Percentiles rank a stretch among this genome's conserved stretches.
Conservation (phyloP, 2,113 vertebrate species). For the Eublepharis macularius region DNA sequence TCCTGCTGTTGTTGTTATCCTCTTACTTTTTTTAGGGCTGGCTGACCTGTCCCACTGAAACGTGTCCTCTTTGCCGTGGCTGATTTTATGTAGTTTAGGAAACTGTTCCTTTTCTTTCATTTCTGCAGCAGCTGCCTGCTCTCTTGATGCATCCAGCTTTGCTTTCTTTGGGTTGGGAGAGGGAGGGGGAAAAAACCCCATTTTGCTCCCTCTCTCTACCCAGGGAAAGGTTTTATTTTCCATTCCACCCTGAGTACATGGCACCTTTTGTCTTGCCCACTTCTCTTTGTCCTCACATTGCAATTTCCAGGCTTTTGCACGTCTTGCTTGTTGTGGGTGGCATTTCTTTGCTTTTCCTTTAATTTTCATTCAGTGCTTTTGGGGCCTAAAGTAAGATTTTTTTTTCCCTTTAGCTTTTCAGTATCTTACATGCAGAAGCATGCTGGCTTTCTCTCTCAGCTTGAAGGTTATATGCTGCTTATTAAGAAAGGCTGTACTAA, state of each 20-base stretch:
- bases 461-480: fast-evolving
- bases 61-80: background rate
- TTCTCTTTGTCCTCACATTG: background rate
- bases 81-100: background rate
- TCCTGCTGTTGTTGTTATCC: no score
- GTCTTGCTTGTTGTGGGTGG: background rate
- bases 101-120: background rate
- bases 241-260: no score
- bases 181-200: background rate
- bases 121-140: background rate
- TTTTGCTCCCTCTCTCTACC: background rate
- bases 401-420: background rate
- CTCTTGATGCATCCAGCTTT: background rate
- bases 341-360: background rate
- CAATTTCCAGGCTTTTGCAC: background rate
- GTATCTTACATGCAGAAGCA: fast-evolving
- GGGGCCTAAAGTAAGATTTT: no score
- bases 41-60: background rate
- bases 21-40: background rate
- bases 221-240: background rate
- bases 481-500: background rate
- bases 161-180: background rate
- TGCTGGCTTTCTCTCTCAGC: background rate
- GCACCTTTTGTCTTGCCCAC: background rate
- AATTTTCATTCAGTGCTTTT: background rate